Evolutionary conservation across 2,113 vertebrate species (phyloP), one percentile per base, ranked within the genome.

Genomic region (Dasypus novemcinctus): DNA sequence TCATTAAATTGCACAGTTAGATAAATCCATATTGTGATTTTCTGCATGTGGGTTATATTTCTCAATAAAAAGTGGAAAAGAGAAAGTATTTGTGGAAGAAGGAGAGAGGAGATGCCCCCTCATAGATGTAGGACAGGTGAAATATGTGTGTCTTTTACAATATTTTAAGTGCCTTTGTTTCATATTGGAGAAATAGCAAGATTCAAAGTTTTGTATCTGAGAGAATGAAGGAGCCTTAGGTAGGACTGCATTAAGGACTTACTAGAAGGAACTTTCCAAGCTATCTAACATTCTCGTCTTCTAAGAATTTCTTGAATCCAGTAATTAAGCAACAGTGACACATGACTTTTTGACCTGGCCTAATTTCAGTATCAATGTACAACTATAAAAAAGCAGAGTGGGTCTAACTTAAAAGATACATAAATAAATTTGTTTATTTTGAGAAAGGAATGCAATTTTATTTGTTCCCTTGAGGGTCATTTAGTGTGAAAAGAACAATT

Each of bases 401-500:
- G 23, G 9, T 31, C 38, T 36, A 63, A 88, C 43, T 93, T 93
- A 82, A 82, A 85, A 87, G 27, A 36, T 38, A 63, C 20, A 63
- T 10, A 57, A 41, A 69, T 4, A 93, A 75, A 68, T 10, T 23
- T 49, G 33, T 78, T 80, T 61, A 1, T 41, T 57, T 86, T 54
- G 61, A 64, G 66, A 78, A 71, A 75, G 52, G 8, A 92, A 87
- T 78, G 46, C 9, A 85, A 66, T 72, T 94, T 33, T 83, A 36
- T 72, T 52, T 82, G 43, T 95, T 95, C 88, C 83, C 52, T 83
- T 78, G 46, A 54, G 25, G 14, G 89, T 52, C 69, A 72, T 17
- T 85, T 74, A n/a, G 4, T 84, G 83, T 96, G 25, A 54, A 90
- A 95, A 90, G 54, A 88, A 87, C 10, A 63, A 69, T 41, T 86